Percentiles rank a stretch among this genome's conserved stretches.
phyloP scores from a whole-genome alignment of 1,140 invertebrate species.

The Bombus confusus region DNA sequence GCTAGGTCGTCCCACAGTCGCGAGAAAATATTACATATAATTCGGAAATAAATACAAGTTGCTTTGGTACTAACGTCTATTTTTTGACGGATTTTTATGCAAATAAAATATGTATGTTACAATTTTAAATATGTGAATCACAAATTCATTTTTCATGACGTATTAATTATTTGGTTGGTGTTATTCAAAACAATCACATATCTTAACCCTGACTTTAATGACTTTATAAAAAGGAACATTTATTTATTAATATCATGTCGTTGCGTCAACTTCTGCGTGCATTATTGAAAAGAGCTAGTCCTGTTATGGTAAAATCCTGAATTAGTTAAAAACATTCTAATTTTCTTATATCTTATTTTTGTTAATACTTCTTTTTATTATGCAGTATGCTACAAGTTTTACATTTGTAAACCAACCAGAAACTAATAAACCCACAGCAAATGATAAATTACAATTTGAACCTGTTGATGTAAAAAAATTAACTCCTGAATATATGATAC shows the following conservation, averaged over 20 bases:
- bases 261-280: slow-evolving; percentile 48
- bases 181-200: neutral
- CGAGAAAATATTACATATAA: neutral
- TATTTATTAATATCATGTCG: slow-evolving; percentile 49
- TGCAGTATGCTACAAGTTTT: slow-evolving; percentile 63
- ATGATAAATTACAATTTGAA: slow-evolving; percentile 71
- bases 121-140: neutral
- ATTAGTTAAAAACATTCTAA: neutral
- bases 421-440: slow-evolving; percentile 54
- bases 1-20: slow-evolving; percentile 10
- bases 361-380: slow-evolving; percentile 35
- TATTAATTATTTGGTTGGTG: neutral
- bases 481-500: slow-evolving; percentile 77
- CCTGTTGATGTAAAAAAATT: slow-evolving; percentile 67
- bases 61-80: neutral
- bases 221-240: neutral
- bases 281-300: slow-evolving; percentile 52
- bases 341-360: slow-evolving; percentile 1
- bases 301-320: slow-evolving; percentile 56
- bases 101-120: neutral
- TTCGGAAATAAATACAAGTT: slow-evolving; percentile 8
- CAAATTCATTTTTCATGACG: neutral
- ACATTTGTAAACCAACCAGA: slow-evolving; percentile 63
- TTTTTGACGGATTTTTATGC: neutral
- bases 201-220: slow-evolving; percentile 24